Conservation (phyloP, 92 coral and sea anemone species). For the Umimayanthus kanabou region DNA sequence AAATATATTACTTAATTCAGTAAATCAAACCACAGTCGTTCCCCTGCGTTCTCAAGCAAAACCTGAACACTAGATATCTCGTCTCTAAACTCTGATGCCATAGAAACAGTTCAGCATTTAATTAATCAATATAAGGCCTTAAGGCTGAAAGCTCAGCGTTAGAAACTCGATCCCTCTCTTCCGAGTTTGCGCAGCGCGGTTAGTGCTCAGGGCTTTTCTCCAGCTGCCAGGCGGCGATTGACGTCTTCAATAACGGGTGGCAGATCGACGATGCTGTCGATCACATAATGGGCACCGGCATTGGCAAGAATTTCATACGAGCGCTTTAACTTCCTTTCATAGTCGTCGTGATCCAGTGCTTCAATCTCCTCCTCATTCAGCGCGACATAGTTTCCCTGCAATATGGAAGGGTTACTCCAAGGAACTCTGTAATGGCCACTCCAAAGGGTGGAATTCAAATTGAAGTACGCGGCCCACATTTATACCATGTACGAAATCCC, state of each 20-base stretch:
- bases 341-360: conserved; percentile 78
- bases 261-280: conserved; percentile 85
- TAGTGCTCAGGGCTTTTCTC: conserved; percentile 83
- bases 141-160: too few species aligned
- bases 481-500: too few species aligned
- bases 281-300: conserved; percentile 98
- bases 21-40: too few species aligned
- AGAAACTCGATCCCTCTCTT: not conserved
- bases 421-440: not conserved
- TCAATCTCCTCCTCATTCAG: conserved; percentile 90
- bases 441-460: not conserved
- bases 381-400: conserved; percentile 95
- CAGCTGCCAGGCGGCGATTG: conserved; percentile 90
- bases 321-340: conserved; percentile 74
- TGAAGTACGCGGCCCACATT: not conserved
- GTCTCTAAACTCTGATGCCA: too few species aligned
- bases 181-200: not conserved
- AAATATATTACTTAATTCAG: too few species aligned
- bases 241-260: conserved; percentile 96
- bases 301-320: conserved; percentile 93
- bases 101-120: too few species aligned
- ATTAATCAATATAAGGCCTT: too few species aligned
- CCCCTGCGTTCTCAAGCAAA: too few species aligned
- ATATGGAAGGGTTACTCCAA: not conserved
- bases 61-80: too few species aligned